These are phyloP conservation scores for Ptychoptera albimana DNA, from an alignment of 2,888 invertebrate genomes.

Conservation along the genomic window DNA sequence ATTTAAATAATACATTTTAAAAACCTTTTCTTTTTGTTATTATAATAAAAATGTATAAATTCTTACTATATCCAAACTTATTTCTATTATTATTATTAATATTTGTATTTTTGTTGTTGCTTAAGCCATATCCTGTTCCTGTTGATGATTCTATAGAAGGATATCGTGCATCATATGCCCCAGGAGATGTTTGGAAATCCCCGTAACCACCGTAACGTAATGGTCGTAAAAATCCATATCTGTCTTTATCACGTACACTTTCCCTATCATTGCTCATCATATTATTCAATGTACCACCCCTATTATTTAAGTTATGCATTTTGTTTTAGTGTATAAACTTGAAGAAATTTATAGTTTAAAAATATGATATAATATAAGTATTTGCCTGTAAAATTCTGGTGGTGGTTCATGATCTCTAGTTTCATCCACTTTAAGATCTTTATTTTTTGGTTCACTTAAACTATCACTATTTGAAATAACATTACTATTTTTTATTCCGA, in stretches of 20 bases:
- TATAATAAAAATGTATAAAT: no score
- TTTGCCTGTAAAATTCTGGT: conserved; percentile 3
- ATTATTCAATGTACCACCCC: not conserved
- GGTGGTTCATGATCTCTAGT: not conserved
- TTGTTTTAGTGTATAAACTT: no score
- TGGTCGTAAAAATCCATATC: not conserved
- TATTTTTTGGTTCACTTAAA: not conserved
- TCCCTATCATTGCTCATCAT: not conserved
- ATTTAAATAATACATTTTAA: no score
- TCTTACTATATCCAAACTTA: no score
- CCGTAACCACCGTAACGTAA: not conserved
- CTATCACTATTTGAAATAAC: no score
- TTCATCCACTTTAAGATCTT: not conserved
- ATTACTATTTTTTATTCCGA: no score
- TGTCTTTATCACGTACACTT: not conserved
- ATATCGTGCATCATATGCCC: not conserved
- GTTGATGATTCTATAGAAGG: not conserved
- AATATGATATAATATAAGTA: not conserved
- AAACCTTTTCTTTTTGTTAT: no score
- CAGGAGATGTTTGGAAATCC: conserved; percentile 1
- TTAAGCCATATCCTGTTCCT: not conserved
- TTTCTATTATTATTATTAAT: no score
- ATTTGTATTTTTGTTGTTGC: no score
- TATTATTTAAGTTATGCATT: no score
- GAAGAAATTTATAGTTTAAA: no score